Conservation (phyloP, 2,888 invertebrate genomes). For the Clunio marinus region DNA sequence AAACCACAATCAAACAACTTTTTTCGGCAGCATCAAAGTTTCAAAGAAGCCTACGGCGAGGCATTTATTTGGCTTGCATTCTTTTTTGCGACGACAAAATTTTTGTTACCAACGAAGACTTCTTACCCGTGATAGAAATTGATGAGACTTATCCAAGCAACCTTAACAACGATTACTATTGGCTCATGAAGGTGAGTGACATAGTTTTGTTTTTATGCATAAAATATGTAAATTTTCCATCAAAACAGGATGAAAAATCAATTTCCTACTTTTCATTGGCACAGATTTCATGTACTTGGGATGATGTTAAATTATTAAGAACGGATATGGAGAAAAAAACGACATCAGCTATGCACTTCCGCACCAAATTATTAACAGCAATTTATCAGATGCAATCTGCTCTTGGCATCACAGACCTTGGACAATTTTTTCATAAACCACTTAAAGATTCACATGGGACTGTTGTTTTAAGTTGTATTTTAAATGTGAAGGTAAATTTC, state of each 20-base stretch:
- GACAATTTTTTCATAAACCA: constrained; percentile 90
- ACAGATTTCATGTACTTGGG: constrained; percentile 90
- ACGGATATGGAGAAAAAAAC: constrained; percentile 84
- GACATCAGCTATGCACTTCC: constrained; percentile 79
- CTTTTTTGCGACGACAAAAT: constrained; percentile 94
- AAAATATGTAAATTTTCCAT: constrained; percentile 40
- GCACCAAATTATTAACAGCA: constrained; percentile 87
- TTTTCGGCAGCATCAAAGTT: constrained; percentile 96
- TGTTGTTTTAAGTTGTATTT: constrained; percentile 83
- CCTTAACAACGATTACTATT: constrained; percentile 90
- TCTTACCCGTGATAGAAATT: constrained; percentile 92
- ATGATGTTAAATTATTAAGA: constrained; percentile 86
- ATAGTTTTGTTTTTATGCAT: neutral
- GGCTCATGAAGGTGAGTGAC: constrained; percentile 74
- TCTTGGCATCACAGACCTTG: constrained; percentile 86
- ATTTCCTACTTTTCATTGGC: no score
- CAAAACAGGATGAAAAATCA: no score
- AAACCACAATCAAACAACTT: constrained; percentile 85
- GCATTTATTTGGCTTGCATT: constrained; percentile 83
- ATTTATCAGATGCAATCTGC: constrained; percentile 90
- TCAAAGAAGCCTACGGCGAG: constrained; percentile 90
- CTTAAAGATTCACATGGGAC: constrained; percentile 85
- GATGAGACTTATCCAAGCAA: constrained; percentile 93
- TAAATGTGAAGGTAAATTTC: constrained; percentile 55
- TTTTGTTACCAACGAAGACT: constrained; percentile 94